Conservation (phyloP, 2,113 vertebrate species). For the Neogale vison region DNA sequence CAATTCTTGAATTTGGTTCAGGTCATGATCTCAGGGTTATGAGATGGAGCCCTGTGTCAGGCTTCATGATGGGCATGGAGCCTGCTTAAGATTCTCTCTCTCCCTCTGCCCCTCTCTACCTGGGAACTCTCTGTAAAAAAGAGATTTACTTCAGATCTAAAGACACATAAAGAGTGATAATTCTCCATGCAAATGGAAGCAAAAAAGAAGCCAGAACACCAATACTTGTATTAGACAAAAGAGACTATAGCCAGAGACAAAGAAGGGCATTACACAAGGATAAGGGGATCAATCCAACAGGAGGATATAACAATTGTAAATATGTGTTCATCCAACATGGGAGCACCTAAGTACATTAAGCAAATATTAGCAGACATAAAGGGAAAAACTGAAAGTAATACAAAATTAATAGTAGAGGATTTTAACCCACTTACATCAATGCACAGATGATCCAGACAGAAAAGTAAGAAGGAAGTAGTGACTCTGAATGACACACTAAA, state of each 20-base stretch:
- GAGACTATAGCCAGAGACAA: background rate
- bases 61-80: too few relatives aligned
- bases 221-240: background rate
- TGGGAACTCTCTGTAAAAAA: too few relatives aligned
- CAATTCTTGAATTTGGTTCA: too few relatives aligned
- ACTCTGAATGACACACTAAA: background rate
- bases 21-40: too few relatives aligned
- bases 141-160: background rate
- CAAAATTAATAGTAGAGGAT: background rate
- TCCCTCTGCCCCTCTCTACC: too few relatives aligned
- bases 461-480: background rate
- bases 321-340: too few relatives aligned
- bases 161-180: background rate
- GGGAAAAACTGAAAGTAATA: background rate
- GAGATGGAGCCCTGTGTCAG: too few relatives aligned
- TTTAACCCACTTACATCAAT: background rate
- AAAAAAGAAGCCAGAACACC: background rate
- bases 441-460: background rate
- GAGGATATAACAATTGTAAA: too few relatives aligned
- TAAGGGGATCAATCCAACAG: background rate
- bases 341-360: too few relatives aligned
- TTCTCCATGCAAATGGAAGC: background rate
- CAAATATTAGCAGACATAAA: too few relatives aligned
- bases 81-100: too few relatives aligned
- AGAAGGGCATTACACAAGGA: background rate